Base-by-base conservation (phyloP, 2,888 invertebrate species). In the Lagria hirta region DNA sequence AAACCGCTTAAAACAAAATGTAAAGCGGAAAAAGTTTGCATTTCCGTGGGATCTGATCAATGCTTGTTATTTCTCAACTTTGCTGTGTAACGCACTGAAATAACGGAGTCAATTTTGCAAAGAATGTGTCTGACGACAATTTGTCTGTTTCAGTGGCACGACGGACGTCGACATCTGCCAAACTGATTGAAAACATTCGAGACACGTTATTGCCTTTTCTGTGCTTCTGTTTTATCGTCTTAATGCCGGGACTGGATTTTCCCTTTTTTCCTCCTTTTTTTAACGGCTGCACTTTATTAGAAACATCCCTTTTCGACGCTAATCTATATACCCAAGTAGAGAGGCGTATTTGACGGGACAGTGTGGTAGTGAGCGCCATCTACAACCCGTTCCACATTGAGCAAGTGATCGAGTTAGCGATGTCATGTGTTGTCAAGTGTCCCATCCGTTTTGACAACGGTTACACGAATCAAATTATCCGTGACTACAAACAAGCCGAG, bases 391-490 rank as follows among this genome's bases (percentile, higher is more conserved):
- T 29, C 44, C 44, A 38, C 44, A 35, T 29, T 30, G 30, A 28
- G 33, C 38, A 40, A 48, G 48, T 48, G 48, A 65, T 65, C 57
- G 59, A 64, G 60, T 66, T 65, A 65, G 61, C 54, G 62, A 61
- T 62, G 64, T 66, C 62, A 63, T 60, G 60, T 63, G 64, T 64
- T 65, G 65, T 61, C 64, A 62, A 62, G 62, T 62, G 62, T 60
- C 63, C 64, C 60, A 60, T 64, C 61, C 60, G 57, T 58, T 54
- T 54, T 65, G 65, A 65, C 65, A 65, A 64, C 65, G 64, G 65
- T 65, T 64, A 60, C 62, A 60, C 57, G 64, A 65, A 66, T 66
- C 61, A 62, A 66, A 66, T 66, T 66, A 66, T 59, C 57, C 57
- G 55, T 59, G 59, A 62, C 52, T 49, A 52, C 49, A 52, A 52